phyloP scores from a whole-genome alignment of 2,888 invertebrate species.

The Apamea anceps region DNA sequence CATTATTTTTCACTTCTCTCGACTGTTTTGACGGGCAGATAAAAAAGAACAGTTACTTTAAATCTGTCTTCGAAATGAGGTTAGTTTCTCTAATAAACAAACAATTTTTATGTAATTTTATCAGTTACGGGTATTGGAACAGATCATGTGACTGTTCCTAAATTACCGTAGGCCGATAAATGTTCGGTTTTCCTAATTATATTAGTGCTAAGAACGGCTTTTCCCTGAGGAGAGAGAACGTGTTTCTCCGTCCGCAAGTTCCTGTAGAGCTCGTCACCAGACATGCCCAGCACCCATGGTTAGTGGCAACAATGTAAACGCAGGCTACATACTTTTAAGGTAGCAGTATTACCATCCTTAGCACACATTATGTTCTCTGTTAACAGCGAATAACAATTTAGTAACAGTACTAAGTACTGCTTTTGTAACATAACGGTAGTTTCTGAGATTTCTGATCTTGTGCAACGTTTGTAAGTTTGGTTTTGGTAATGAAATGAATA shows the following conservation, averaged over 20 bases:
- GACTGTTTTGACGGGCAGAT: slow-evolving; percentile 20
- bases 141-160: neutral
- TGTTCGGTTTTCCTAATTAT: no score
- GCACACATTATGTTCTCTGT: slow-evolving; percentile 14
- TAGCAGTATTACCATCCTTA: slow-evolving; percentile 27
- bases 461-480: neutral
- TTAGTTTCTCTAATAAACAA: slow-evolving; percentile 30
- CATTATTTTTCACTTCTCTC: slow-evolving; percentile 42
- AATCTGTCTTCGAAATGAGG: slow-evolving; percentile 41
- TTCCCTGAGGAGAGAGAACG: neutral
- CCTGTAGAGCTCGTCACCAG: neutral
- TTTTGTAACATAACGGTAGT: neutral
- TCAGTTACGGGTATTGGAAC: slow-evolving; percentile 46
- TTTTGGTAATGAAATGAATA: neutral
- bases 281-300: neutral
- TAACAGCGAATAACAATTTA: neutral
- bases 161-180: neutral
- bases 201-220: neutral
- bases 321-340: slow-evolving; percentile 11
- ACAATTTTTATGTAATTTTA: slow-evolving; percentile 10
- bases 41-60: slow-evolving; percentile 32
- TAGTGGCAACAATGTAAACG: slow-evolving; percentile 12
- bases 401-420: neutral
- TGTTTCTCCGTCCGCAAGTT: neutral
- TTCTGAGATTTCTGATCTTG: neutral